These are phyloP conservation scores for Chloropsis cyanopogon DNA, from an alignment of 2,113 vertebrate species.

Conservation along the genomic window DNA sequence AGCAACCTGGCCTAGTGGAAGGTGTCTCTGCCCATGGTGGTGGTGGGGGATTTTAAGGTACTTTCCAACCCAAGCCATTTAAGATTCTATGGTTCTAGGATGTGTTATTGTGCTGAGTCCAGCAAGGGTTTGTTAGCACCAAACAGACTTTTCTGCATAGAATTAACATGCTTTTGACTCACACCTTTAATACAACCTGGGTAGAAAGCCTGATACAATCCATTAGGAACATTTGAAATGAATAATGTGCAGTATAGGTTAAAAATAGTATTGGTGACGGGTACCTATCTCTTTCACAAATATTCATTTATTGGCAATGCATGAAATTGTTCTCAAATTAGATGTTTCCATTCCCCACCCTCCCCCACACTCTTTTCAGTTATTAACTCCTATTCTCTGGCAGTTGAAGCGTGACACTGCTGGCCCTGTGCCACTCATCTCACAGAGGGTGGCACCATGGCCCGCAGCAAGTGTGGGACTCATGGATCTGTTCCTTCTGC, in stretches of 20 bases:
- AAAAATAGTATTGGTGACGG: background rate
- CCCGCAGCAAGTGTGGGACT: accelerated
- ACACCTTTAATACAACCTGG: constrained; percentile 25
- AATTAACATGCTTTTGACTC: constrained; percentile 55
- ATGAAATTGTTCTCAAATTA: background rate
- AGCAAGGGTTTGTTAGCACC: constrained; percentile 22
- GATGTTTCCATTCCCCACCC: background rate
- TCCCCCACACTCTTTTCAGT: background rate
- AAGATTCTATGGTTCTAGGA: background rate
- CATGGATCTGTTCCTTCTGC: background rate
- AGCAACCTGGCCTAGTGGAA: background rate
- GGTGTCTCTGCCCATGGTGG: background rate
- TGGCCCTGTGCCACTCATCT: background rate
- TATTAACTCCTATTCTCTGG: constrained; percentile 35
- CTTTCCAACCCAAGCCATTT: background rate
- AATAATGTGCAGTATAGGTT: constrained; percentile 11
- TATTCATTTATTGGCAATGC: constrained; percentile 8
- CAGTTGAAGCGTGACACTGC: background rate
- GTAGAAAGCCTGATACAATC: constrained; percentile 37
- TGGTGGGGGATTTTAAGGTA: background rate
- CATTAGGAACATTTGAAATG: constrained; percentile 21
- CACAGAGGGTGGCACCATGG: background rate
- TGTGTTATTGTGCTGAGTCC: background rate
- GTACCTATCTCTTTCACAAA: background rate
- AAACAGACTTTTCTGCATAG: constrained; percentile 54